These are phyloP conservation scores for Thysanoteuthis rhombus DNA, from an alignment of 2,888 invertebrate genomes.

Conservation along the genomic window DNA sequence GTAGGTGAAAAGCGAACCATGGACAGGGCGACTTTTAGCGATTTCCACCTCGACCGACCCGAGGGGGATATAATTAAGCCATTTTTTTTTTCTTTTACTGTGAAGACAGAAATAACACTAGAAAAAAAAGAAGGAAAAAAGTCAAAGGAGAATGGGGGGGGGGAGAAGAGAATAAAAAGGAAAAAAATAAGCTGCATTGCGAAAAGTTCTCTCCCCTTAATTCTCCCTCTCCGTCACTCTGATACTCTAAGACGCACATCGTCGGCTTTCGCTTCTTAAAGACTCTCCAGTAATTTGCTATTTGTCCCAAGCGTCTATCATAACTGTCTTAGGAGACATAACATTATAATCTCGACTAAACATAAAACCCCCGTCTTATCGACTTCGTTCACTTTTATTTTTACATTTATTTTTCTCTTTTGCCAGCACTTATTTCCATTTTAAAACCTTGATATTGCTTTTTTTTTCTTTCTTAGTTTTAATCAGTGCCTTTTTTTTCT, in stretches of 20 bases:
- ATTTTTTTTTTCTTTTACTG: neutral
- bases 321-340: neutral
- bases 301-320: neutral
- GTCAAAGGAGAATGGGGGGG: neutral
- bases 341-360: neutral
- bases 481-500: too few species aligned
- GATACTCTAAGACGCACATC: too few species aligned
- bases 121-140: neutral
- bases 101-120: neutral
- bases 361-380: neutral
- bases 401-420: neutral
- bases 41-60: neutral
- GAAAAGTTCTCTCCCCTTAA: too few species aligned
- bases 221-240: too few species aligned
- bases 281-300: neutral
- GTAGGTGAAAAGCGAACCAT: neutral
- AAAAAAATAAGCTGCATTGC: too few species aligned
- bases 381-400: neutral
- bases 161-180: too few species aligned
- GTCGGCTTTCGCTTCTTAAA: too few species aligned
- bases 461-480: too few species aligned
- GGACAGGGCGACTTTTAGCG: neutral
- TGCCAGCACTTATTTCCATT: too few species aligned
- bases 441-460: too few species aligned
- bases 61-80: neutral